Evolutionary conservation across 2,888 invertebrate genomes (phyloP), one percentile per base, ranked within the genome.

Genomic region (Heteromyza rotundicornis): DNA sequence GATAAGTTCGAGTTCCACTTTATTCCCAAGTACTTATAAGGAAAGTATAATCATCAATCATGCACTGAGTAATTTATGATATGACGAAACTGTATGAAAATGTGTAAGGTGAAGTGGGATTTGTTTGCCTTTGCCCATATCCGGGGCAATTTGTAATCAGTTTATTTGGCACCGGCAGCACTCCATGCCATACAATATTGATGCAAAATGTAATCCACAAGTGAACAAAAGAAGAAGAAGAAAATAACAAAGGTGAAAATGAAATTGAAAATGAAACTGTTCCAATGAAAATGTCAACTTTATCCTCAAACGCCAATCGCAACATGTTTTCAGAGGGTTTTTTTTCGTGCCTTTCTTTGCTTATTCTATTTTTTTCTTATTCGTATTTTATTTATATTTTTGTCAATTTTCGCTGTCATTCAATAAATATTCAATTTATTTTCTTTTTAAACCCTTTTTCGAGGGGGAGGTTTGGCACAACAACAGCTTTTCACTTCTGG

Each of bases 41-140:
- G 52, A 23, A 32, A 44, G 57, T 35, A 27, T 57, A 53, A 58
- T 62, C 62, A 62, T 62, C 62, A 62, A 62, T 62, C 62, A 62
- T 50, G 23, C 40, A 27, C 47, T 40, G 51, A 56, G n/a, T 40
- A 40, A 40, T 40, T 40, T 40, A 40, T 40, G 40, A 40, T 40
- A 14, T n/a, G 36, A 52, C 49, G 57, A 35, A 16, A 20, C 36
- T 24, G 20, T 56, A 53, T 53, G 47, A 24, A 22, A 44, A 23
- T 35, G 19, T 36, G 2, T 20, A 40, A 22, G n/a, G 23, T 35
- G 47, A 47, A 47, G 16, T 23, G 51, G 23, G 51, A 51, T 51
- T 51, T 51, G 23, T 51, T 22, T 51, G 51, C 22, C 16, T 51
- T n/a, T n/a, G n/a, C n/a, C n/a, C n/a, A n/a, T n/a, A n/a, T n/a